phyloP scores from a whole-genome alignment of 1,140 invertebrate species.

The Propsilocerus akamusi region DNA sequence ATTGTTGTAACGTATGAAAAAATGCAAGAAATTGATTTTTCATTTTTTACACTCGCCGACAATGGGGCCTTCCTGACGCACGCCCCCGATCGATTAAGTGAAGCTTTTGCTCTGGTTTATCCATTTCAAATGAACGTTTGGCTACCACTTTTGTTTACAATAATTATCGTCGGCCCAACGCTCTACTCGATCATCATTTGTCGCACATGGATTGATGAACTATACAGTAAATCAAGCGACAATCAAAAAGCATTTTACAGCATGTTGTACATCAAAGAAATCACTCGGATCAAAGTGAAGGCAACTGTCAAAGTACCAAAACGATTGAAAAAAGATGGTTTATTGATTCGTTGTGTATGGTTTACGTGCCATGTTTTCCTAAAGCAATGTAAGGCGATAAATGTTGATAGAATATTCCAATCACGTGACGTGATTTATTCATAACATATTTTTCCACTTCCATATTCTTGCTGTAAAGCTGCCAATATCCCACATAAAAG shows the following conservation, averaged over 20 bases:
- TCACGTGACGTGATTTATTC: neutral
- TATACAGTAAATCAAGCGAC: conserved; percentile 9
- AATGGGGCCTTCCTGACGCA: conserved; percentile 51
- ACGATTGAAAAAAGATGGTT: conserved; percentile 11
- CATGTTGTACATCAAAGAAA: conserved; percentile 17
- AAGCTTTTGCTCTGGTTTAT: conserved; percentile 44
- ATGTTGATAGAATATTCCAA: neutral
- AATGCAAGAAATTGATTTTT: conserved; percentile 43
- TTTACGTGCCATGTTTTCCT: conserved; percentile 42
- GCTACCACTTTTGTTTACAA: conserved; percentile 30
- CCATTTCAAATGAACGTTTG: conserved; percentile 47
- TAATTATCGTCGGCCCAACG: conserved; percentile 29
- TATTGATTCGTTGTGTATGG: conserved; percentile 44
- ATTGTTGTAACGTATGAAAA: conserved; percentile 46
- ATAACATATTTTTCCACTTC: neutral
- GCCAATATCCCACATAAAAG: conserved; percentile 26
- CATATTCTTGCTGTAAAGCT: neutral
- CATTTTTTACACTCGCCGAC: conserved; percentile 47
- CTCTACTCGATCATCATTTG: conserved; percentile 31
- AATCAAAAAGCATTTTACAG: conserved; percentile 9
- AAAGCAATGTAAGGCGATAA: conserved; percentile 34
- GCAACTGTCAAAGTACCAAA: neutral
- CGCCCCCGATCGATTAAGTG: conserved; percentile 42
- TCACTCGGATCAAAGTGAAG: conserved; percentile 11
- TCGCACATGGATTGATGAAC: conserved; percentile 25